Evolutionary conservation across 30 jellyfish, hydroid and myxozoan genomes (phyloP).

Genomic region (Calvadosia cruxmelitensis): DNA sequence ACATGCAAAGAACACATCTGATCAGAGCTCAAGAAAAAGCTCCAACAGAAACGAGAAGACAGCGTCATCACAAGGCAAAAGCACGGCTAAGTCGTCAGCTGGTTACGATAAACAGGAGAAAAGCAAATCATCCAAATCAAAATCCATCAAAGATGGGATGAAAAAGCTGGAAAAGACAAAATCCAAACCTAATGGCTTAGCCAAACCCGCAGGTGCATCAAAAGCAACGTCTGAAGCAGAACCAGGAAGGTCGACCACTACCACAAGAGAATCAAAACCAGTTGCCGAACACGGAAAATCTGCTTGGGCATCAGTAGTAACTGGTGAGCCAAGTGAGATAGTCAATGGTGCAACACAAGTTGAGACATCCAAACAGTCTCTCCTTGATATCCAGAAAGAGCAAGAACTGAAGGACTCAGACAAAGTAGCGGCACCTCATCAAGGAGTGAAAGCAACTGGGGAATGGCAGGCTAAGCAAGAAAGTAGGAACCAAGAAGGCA

Average conservation of each 20-base stretch:
- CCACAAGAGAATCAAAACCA: constrained; percentile 5
- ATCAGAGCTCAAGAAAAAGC: neutral
- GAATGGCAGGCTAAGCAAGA: neutral
- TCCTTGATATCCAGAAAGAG: constrained; percentile 49
- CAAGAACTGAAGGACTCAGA: constrained; percentile 9
- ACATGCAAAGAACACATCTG: neutral
- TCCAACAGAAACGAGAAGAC: constrained; percentile 3
- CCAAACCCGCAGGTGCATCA: neutral
- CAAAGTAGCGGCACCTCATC: neutral
- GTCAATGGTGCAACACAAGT: constrained; percentile 1
- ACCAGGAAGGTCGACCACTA: constrained; percentile 7
- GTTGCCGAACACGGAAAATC: constrained; percentile 15
- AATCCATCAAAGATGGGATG: neutral
- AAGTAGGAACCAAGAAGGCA: neutral
- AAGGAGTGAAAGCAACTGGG: neutral
- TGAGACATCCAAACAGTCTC: constrained; percentile 5
- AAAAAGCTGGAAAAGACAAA: neutral
- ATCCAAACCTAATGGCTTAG: neutral
- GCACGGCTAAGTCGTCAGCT: neutral
- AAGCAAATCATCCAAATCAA: neutral
- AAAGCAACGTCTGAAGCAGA: constrained; percentile 12
- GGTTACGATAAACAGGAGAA: neutral
- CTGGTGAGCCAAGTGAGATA: constrained; percentile 49
- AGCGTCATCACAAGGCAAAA: constrained; percentile 13
- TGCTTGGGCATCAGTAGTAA: constrained; percentile 75